These are phyloP conservation scores for Novumbra hubbsi DNA, from an alignment of 2,797 vertebrate genomes.

Conservation along the genomic window DNA sequence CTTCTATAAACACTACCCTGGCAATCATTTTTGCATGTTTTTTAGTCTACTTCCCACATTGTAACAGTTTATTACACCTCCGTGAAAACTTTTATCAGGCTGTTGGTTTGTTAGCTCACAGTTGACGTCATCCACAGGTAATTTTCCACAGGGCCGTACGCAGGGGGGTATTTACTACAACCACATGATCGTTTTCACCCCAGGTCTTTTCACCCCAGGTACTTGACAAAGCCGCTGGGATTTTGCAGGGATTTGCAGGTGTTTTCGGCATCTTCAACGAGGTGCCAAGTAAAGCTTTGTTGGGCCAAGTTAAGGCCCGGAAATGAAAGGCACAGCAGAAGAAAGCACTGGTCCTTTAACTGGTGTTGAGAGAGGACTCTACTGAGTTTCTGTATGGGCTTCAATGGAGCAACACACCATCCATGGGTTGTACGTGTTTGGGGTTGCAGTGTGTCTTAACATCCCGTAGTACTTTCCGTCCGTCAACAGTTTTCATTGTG, in stretches of 20 bases:
- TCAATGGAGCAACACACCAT: neutral
- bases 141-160: slow-evolving; percentile 35
- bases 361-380: slow-evolving; percentile 39
- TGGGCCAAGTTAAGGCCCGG: neutral
- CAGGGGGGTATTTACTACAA: slow-evolving; percentile 24
- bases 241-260: neutral
- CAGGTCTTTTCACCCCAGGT: slow-evolving; percentile 27
- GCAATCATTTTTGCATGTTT: slow-evolving; percentile 41
- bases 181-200: neutral
- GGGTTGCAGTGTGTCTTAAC: neutral
- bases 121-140: slow-evolving; percentile 15
- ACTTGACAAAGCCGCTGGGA: slow-evolving; percentile 2
- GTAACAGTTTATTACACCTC: slow-evolving; percentile 38
- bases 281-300: slow-evolving; percentile 3
- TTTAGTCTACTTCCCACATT: slow-evolving; percentile 1
- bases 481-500: too few relatives aligned
- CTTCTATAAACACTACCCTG: slow-evolving; percentile 35
- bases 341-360: slow-evolving; percentile 13
- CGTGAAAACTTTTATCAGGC: slow-evolving; percentile 23
- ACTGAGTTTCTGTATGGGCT: neutral
- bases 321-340: neutral
- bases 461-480: neutral
- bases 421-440: neutral
- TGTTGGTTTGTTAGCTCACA: slow-evolving; percentile 41
- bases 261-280: slow-evolving; percentile 1